phyloP scores from a whole-genome alignment of 2,113 vertebrate species.

The Phaethon lepturus region DNA sequence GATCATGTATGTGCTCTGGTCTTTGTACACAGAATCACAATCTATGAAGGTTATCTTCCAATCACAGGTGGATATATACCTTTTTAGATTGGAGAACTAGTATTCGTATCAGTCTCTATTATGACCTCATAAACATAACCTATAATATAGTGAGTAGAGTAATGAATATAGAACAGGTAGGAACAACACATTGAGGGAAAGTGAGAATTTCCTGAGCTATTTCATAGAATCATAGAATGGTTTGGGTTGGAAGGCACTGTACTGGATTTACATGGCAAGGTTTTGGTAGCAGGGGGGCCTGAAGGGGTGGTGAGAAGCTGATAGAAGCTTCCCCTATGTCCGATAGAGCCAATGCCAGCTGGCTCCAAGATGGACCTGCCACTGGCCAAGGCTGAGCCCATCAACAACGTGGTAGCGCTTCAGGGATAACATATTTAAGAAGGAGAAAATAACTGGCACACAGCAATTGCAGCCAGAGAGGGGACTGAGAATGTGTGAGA shows the following conservation, averaged over 20 bases:
- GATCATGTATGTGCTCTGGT: neutral
- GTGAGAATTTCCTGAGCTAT: neutral
- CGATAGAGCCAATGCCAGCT: too few species aligned
- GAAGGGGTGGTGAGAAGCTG: too few species aligned
- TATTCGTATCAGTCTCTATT: neutral
- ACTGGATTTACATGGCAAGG: too few species aligned
- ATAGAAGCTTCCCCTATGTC: too few species aligned
- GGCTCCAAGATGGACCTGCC: too few species aligned
- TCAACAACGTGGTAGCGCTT: too few species aligned
- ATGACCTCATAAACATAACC: accelerated
- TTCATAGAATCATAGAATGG: neutral
- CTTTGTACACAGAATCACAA: neutral
- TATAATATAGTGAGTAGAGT: neutral
- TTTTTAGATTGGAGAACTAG: neutral
- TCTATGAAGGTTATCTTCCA: neutral
- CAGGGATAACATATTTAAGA: too few species aligned
- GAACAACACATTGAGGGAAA: neutral
- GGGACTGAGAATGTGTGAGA: too few species aligned
- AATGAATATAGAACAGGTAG: neutral
- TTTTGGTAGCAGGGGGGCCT: too few species aligned
- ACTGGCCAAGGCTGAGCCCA: too few species aligned
- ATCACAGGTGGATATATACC: neutral
- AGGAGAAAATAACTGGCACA: too few species aligned
- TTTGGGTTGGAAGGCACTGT: neutral
- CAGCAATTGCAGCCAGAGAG: too few species aligned